Conservation (phyloP, 2,797 vertebrate species). For the Malacoctenus gilli region DNA sequence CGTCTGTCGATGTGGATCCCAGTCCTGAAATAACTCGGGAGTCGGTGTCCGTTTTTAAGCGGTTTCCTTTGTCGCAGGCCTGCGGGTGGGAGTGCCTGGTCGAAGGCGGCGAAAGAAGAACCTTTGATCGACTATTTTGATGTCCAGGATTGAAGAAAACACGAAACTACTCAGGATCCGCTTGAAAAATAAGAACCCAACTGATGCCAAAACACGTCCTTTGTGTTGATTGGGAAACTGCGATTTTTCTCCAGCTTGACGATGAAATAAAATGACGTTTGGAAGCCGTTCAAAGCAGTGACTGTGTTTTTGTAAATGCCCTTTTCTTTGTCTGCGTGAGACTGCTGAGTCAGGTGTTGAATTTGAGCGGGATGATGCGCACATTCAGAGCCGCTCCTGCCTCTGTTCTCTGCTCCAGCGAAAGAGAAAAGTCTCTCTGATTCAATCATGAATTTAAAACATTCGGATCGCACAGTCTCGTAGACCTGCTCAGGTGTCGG, state of each 20-base stretch:
- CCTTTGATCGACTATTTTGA: constrained; percentile 97
- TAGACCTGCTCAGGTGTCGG: background rate
- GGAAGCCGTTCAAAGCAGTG: constrained; percentile 11
- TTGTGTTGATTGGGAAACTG: constrained; percentile 22
- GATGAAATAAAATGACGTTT: constrained; percentile 35
- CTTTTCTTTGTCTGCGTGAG: background rate
- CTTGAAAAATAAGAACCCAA: constrained; percentile 12
- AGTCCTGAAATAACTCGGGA: too few species aligned
- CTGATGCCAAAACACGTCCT: constrained; percentile 26
- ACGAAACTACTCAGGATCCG: constrained; percentile 26
- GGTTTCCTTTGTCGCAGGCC: background rate
- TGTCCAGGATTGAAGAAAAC: constrained; percentile 89
- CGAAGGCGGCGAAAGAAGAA: constrained; percentile 89
- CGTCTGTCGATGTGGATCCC: too few species aligned
- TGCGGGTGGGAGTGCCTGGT: constrained; percentile 76
- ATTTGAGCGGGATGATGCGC: too few species aligned
- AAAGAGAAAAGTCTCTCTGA: constrained; percentile 19
- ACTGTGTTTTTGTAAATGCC: too few species aligned
- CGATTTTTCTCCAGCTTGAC: constrained; percentile 19
- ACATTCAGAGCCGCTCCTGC: constrained; percentile 20
- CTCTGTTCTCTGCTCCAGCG: constrained; percentile 35
- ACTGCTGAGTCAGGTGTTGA: constrained; percentile 1
- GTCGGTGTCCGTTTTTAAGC: too few species aligned
- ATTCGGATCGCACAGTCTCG: background rate
- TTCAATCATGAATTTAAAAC: constrained; percentile 10